Evolutionary conservation across 2,888 invertebrate genomes (phyloP).

Genomic region (Cephus rjabovi): DNA sequence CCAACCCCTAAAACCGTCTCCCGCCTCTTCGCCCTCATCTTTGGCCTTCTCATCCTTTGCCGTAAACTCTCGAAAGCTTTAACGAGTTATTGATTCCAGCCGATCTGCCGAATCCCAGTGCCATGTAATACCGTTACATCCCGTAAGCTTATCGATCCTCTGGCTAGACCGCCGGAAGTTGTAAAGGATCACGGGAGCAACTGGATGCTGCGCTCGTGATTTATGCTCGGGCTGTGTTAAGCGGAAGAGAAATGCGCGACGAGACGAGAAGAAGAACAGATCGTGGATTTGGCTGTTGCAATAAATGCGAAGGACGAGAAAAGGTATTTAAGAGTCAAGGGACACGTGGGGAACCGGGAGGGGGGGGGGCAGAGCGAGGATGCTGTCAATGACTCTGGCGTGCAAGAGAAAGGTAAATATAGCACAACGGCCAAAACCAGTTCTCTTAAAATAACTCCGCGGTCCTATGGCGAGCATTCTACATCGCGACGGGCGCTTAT

Average conservation of each 20-base stretch:
- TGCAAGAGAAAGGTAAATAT: conserved; percentile 60
- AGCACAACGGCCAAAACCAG: conserved; percentile 59
- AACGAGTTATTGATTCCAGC: background rate
- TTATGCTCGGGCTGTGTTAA: background rate
- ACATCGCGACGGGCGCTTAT: conserved; percentile 48
- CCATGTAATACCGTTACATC: background rate
- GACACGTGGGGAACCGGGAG: conserved; percentile 3
- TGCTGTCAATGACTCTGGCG: conserved; percentile 56
- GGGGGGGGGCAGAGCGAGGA: conserved; percentile 6
- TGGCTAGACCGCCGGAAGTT: background rate
- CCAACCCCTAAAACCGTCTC: background rate
- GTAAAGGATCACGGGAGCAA: background rate
- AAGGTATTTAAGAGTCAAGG: conserved; percentile 13
- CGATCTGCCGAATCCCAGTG: background rate
- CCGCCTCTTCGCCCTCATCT: background rate
- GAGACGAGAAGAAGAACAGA: background rate
- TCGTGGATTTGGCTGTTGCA: background rate
- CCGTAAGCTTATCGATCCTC: background rate
- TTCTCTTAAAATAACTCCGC: conserved; percentile 62
- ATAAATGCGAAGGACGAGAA: conserved; percentile 31
- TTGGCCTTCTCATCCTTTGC: background rate
- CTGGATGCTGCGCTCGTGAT: background rate
- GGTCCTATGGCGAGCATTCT: conserved; percentile 54
- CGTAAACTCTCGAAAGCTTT: no score
- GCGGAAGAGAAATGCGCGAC: background rate